phyloP scores from a whole-genome alignment of 1,140 invertebrate genomes.

The Chrysomallon squamiferum region DNA sequence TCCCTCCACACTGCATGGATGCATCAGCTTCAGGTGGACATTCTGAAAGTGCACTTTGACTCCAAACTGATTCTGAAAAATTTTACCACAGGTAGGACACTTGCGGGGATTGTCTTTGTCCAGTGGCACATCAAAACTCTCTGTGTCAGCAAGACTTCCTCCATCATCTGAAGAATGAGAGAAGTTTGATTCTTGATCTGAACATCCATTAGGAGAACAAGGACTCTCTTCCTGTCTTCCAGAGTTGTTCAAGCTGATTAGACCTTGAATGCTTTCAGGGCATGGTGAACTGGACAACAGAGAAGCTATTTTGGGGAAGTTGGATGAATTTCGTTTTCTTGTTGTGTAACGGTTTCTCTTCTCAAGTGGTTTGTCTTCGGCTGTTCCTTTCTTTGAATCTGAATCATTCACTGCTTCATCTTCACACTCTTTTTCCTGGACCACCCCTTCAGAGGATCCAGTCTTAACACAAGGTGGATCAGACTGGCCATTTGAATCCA shows the following conservation, averaged over 20 bases:
- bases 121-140: constrained; percentile 72
- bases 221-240: background rate
- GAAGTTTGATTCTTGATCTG: constrained; percentile 33
- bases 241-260: background rate
- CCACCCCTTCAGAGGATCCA: constrained; percentile 7
- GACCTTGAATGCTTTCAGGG: background rate
- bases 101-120: constrained; percentile 83
- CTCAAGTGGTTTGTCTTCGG: constrained; percentile 15
- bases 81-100: constrained; percentile 90
- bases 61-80: constrained; percentile 94
- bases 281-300: constrained; percentile 29
- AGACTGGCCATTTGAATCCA: background rate
- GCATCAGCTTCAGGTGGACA: constrained; percentile 94
- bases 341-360: background rate
- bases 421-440: background rate
- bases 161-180: constrained; percentile 16
- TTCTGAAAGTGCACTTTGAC: constrained; percentile 96
- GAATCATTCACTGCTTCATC: constrained; percentile 16
- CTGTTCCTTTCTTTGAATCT: constrained; percentile 20
- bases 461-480: background rate
- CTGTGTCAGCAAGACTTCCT: background rate
- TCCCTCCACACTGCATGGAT: constrained; percentile 94
- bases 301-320: constrained; percentile 51
- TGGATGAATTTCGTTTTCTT: constrained; percentile 25
- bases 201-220: background rate